Percentiles rank a stretch among this genome's conserved stretches.
Conservation (phyloP, 1,140 invertebrate genomes). For the Drosophila neocordata region DNA sequence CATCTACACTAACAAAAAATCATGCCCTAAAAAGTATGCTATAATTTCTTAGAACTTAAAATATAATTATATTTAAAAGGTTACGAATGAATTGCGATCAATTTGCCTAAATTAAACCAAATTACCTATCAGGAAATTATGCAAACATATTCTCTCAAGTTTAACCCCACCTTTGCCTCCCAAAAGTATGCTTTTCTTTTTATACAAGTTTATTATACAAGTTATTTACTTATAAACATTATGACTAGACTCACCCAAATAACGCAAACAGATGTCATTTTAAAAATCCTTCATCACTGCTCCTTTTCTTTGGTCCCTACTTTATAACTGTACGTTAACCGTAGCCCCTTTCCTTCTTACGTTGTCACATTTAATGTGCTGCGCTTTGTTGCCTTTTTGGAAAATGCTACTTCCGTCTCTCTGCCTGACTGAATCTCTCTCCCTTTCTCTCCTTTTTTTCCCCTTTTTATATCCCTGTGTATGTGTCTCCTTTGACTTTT, state of each 20-base stretch:
- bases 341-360: background rate
- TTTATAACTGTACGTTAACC: background rate
- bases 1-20: no score
- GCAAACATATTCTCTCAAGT: no score
- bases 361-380: conserved; percentile 67
- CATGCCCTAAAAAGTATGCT: no score
- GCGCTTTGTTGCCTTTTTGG: conserved; percentile 72
- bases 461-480: conserved; percentile 25
- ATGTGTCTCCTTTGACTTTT: background rate
- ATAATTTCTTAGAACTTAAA: no score
- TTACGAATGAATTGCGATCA: no score
- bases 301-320: background rate
- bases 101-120: no score
- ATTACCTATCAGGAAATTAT: no score
- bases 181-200: no score
- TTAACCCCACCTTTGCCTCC: no score
- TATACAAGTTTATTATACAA: background rate
- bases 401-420: conserved; percentile 57
- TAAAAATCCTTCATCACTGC: background rate
- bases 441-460: background rate
- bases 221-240: background rate
- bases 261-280: conserved; percentile 3
- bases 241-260: background rate
- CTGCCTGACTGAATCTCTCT: conserved; percentile 3
- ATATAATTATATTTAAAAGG: no score